Base-by-base conservation (phyloP, 2,113 vertebrate species). In the Australoheros scitulus region DNA sequence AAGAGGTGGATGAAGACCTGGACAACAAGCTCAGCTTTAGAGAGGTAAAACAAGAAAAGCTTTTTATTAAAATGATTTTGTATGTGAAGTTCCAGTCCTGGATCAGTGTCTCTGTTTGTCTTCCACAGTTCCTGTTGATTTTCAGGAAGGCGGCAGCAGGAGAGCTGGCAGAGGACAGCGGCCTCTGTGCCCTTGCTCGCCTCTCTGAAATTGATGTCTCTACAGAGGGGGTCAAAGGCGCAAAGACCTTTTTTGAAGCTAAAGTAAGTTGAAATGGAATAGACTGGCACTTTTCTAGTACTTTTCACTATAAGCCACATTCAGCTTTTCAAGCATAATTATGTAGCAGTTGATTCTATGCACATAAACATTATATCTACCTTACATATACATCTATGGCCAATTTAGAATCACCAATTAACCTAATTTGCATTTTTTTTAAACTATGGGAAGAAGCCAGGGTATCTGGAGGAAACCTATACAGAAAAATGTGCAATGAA, bases 191-290 rank as follows among this genome's bases (percentile, higher is more conserved):
- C 70, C 94, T 99, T 41, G 97, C 98, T 20, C 95, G 96, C 50
- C 97, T 98, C 61, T 99, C 98, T 0, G 98, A 99, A 93, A 99
- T 99, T 0, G 97, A 99, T 0, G 98, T 99, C 79, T 98, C 98
- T 41, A 96, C 96, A 0, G 97, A 99, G 91, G 98, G 98, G 0
- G 98, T 99, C 70, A 99, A 99, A 80, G 98, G 98, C 0, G 97
- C 97, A 82, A 99, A 98, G 93, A 97, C 88, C 85, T n/a, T 99
- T 99, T 92, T 99, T 99, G 98, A 99, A 91, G 98, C 98, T 88
- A 99, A 99, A 96, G 98, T 99, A 91, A 95, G 96, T 74, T 29
- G 15, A 77, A 68, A 68, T 47, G 38, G 38, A 47, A 68, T 29
- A 24, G 41, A 68, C 8, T 68, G 24, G 64, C 7, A 65, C 43